Evolutionary conservation across 2,888 invertebrate genomes (phyloP).

Genomic region (Drosophila quinaria): DNA sequence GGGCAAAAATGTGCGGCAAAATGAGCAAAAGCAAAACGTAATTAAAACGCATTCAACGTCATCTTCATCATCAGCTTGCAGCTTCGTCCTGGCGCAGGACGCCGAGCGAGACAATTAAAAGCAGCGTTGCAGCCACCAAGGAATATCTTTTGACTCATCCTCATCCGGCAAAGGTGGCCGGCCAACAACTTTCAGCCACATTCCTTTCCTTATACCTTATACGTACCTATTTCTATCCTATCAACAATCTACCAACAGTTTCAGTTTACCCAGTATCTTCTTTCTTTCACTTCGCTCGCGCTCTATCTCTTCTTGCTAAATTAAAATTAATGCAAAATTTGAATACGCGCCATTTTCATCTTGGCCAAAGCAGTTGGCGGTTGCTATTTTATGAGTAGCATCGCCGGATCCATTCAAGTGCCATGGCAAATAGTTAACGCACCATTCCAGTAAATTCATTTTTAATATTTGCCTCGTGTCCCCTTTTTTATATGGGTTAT

Average conservation of each 20-base stretch:
- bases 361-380: constrained; percentile 42
- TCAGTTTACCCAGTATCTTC: constrained; percentile 22
- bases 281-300: neutral
- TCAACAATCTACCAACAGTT: constrained; percentile 34
- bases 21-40: constrained; percentile 71
- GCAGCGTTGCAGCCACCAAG: constrained; percentile 45
- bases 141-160: constrained; percentile 46
- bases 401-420: constrained; percentile 1
- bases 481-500: constrained; percentile 9
- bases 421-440: constrained; percentile 26
- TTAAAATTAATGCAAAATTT: constrained; percentile 54
- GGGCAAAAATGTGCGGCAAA: constrained; percentile 55
- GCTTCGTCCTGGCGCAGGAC: constrained; percentile 18
- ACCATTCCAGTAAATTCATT: constrained; percentile 30
- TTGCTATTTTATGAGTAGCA: constrained; percentile 37
- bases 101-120: constrained; percentile 66
- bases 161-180: constrained; percentile 41
- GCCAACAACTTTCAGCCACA: neutral
- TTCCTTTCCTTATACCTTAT: neutral
- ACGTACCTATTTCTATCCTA: neutral
- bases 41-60: constrained; percentile 75
- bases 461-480: constrained; percentile 27
- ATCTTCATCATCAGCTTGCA: constrained; percentile 46
- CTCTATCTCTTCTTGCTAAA: constrained; percentile 33
- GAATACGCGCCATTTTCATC: constrained; percentile 49